Evolutionary conservation across 2,113 vertebrate species (phyloP).

Genomic region (Myrmophylax atrothorax): DNA sequence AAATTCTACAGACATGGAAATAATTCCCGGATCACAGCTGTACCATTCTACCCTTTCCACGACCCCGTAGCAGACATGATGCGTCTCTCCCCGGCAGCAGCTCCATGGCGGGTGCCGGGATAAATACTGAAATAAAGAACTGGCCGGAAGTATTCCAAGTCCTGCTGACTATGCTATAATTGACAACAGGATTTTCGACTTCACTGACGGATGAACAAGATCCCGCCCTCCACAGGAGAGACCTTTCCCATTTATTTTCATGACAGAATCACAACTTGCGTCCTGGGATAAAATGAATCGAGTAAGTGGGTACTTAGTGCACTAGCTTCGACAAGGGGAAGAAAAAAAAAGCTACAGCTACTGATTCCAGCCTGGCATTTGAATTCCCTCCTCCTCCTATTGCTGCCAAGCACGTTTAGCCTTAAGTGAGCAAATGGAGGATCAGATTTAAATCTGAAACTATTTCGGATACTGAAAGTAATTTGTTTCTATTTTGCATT

Average conservation of each 20-base stretch:
- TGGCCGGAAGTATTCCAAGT: neutral
- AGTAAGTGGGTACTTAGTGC: neutral
- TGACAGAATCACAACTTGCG: neutral
- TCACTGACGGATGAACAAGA: neutral
- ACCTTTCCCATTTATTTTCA: neutral
- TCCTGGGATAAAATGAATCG: neutral
- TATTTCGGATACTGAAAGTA: neutral
- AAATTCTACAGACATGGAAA: neutral
- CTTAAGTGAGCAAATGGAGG: neutral
- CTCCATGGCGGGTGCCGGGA: neutral
- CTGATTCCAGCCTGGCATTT: neutral
- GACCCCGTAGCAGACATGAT: fast-evolving
- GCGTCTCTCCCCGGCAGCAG: neutral
- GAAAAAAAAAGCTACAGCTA: neutral
- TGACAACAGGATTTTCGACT: neutral
- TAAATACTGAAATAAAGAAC: neutral
- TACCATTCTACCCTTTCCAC: neutral
- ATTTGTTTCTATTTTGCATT: neutral
- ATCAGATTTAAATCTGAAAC: neutral
- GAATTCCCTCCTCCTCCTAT: neutral
- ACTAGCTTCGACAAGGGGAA: neutral
- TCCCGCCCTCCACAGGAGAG: neutral
- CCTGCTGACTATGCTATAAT: neutral
- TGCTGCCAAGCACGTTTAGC: neutral
- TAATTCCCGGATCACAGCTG: neutral